phyloP scores from a whole-genome alignment of 2,113 vertebrate genomes.

The Cricetomys ansorgei region DNA sequence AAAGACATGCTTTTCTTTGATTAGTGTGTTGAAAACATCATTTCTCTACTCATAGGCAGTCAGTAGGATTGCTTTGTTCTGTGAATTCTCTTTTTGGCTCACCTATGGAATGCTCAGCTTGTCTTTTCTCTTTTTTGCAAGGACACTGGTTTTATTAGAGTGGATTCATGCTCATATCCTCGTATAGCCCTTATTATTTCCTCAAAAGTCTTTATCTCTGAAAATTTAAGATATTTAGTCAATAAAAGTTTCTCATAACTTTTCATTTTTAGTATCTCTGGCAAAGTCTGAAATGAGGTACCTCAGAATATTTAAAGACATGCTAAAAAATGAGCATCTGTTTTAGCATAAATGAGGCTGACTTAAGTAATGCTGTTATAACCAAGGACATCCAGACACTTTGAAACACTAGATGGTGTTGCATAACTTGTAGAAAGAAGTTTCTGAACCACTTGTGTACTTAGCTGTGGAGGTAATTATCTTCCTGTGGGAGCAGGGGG shows the following conservation, averaged over 20 bases:
- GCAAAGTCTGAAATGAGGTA: not conserved
- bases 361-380: not conserved
- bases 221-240: not conserved
- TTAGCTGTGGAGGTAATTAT: not conserved
- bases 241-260: not conserved
- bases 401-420: not conserved
- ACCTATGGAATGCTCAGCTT: rapidly evolving
- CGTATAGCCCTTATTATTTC: not conserved
- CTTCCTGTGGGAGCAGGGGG: no score
- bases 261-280: not conserved
- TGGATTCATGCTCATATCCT: rapidly evolving
- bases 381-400: not conserved
- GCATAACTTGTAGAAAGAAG: not conserved
- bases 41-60: not conserved
- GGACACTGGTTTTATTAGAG: not conserved
- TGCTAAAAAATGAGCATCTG: not conserved
- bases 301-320: not conserved
- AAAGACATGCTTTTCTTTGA: not conserved
- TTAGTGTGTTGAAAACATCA: not conserved
- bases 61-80: not conserved
- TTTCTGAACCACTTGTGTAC: not conserved
- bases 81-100: not conserved
- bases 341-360: not conserved
- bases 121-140: not conserved
- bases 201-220: not conserved